These are phyloP conservation scores for Diachasma alloeum DNA, from an alignment of 1,140 invertebrate species.

Conservation along the genomic window DNA sequence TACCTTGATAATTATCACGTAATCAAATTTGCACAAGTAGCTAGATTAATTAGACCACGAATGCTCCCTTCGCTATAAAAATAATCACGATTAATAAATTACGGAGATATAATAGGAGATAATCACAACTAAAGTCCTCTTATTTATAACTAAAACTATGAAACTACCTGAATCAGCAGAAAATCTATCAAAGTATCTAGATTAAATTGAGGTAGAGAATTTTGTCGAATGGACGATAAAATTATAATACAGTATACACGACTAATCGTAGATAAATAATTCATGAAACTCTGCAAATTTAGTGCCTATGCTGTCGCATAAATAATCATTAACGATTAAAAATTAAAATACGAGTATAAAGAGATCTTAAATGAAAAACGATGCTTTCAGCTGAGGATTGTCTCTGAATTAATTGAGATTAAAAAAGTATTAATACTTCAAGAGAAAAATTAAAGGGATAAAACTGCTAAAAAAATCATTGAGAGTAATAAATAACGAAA, in stretches of 20 bases:
- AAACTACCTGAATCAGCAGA: background rate
- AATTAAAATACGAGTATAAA: conserved; percentile 9
- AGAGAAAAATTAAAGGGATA: background rate
- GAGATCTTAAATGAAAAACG: background rate
- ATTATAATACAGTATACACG: background rate
- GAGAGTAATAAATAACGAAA: conserved; percentile 11
- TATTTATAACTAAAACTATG: background rate
- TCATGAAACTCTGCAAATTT: conserved; percentile 21
- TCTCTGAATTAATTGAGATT: background rate
- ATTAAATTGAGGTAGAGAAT: background rate
- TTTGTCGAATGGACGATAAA: conserved; percentile 5
- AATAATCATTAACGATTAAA: conserved; percentile 1
- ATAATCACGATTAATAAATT: too few relatives aligned
- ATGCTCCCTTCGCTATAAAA: background rate
- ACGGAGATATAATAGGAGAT: too few relatives aligned
- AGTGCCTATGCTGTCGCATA: conserved; percentile 27
- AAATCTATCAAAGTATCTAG: background rate
- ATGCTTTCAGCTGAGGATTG: background rate
- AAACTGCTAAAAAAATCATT: conserved; percentile 12
- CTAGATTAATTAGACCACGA: background rate
- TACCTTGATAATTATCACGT: background rate
- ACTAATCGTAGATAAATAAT: conserved; percentile 10
- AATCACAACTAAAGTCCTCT: too few relatives aligned
- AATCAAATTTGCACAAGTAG: background rate
- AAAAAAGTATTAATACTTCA: background rate